Evolutionary conservation across 2,113 vertebrate genomes (phyloP).

Genomic region (Orthochromis malagaraziensis): DNA sequence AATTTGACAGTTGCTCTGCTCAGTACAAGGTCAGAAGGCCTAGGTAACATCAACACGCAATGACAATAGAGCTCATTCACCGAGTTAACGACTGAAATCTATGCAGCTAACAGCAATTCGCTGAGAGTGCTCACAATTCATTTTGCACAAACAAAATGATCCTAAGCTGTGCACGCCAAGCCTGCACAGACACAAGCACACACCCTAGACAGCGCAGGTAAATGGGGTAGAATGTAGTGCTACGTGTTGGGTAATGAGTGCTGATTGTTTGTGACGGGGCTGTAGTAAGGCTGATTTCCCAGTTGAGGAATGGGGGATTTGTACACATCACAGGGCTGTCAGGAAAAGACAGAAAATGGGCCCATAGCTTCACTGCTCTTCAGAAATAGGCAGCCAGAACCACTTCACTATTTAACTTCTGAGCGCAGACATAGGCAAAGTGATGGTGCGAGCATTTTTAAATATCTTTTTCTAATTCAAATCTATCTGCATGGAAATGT

Average conservation of each 20-base stretch:
- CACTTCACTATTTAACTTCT: constrained; percentile 39
- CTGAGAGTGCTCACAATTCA: constrained; percentile 7
- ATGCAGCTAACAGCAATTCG: background rate
- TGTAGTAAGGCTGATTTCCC: constrained; percentile 69
- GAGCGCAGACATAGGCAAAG: constrained; percentile 21
- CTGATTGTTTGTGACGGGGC: constrained; percentile 69
- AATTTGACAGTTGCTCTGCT: constrained; percentile 34
- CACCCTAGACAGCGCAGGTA: constrained; percentile 37
- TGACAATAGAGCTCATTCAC: constrained; percentile 7
- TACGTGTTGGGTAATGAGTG: constrained; percentile 57
- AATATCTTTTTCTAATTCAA: constrained; percentile 32
- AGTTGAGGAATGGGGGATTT: constrained; percentile 58
- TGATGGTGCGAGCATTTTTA: constrained; percentile 39
- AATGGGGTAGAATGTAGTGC: constrained; percentile 49
- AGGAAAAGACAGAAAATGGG: constrained; percentile 57
- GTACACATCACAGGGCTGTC: constrained; percentile 64
- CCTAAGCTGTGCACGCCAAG: background rate
- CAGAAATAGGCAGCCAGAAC: constrained; percentile 48
- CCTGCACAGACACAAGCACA: background rate
- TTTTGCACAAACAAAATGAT: constrained; percentile 16
- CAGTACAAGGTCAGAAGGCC: constrained; percentile 21
- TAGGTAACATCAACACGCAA: background rate
- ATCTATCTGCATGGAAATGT: constrained; percentile 46
- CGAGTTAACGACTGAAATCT: constrained; percentile 5
- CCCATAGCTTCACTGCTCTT: constrained; percentile 50